Conservation (phyloP, 2,888 invertebrate genomes). For the Tetranychus truncatus region DNA sequence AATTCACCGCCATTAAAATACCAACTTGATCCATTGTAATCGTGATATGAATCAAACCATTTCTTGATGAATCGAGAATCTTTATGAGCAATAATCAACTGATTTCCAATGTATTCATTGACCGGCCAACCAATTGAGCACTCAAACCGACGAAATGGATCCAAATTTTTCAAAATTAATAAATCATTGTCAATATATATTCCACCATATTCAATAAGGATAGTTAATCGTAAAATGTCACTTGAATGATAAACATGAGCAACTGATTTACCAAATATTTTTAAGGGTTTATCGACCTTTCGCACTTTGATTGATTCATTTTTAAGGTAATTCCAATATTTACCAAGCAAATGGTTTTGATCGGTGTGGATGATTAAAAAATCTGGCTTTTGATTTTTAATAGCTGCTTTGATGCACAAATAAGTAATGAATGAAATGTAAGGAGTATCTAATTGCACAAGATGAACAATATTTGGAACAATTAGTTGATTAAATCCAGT, state of each 20-base stretch:
- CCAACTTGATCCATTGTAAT: slow-evolving; percentile 28
- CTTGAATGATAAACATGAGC: slow-evolving; percentile 33
- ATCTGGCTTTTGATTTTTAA: slow-evolving; percentile 31
- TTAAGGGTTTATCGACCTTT: slow-evolving; percentile 29
- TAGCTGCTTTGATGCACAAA: slow-evolving; percentile 30
- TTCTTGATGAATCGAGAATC: slow-evolving; percentile 31
- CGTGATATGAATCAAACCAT: slow-evolving; percentile 32
- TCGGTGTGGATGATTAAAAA: slow-evolving; percentile 31
- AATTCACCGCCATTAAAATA: slow-evolving; percentile 35
- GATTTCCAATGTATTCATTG: slow-evolving; percentile 31
- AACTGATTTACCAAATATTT: slow-evolving; percentile 33
- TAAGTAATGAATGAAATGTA: slow-evolving; percentile 30
- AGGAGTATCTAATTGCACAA: slow-evolving; percentile 30
- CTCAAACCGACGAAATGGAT: slow-evolving; percentile 32
- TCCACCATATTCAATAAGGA: slow-evolving; percentile 32
- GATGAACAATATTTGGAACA: slow-evolving; percentile 33
- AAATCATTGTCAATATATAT: slow-evolving; percentile 34
- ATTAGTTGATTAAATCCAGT: slow-evolving; percentile 28
- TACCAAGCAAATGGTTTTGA: slow-evolving; percentile 25
- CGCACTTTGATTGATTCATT: slow-evolving; percentile 19
- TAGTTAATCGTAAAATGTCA: slow-evolving; percentile 32
- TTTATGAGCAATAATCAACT: slow-evolving; percentile 32
- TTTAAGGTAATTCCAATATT: slow-evolving; percentile 26
- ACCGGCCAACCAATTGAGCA: slow-evolving; percentile 33
- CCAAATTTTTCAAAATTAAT: slow-evolving; percentile 31